Evolutionary conservation across 2,113 vertebrate genomes (phyloP).

Genomic region (Calyptommatus sinebrachiatus): DNA sequence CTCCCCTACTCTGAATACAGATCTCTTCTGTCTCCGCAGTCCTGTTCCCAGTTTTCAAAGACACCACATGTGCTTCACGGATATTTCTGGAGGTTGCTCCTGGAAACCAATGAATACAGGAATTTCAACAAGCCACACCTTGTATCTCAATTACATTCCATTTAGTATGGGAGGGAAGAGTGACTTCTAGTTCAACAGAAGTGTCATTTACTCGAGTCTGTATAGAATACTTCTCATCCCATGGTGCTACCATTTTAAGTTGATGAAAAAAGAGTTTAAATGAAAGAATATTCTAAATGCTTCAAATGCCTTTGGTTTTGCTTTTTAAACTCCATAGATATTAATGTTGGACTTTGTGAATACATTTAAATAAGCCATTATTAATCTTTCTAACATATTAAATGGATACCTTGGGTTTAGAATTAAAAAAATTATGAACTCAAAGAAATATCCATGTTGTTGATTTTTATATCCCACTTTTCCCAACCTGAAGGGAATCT

Average conservation of each 20-base stretch:
- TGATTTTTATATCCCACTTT: no score
- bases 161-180: accelerated
- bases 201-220: neutral
- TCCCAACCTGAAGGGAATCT: no score
- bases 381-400: slow-evolving; percentile 9
- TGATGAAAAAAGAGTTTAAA: neutral
- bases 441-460: no score
- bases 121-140: neutral
- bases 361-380: slow-evolving; percentile 18
- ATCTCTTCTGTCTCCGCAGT: neutral
- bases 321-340: neutral
- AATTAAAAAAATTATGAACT: no score
- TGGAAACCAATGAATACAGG: neutral
- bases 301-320: neutral
- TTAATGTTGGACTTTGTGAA: neutral
- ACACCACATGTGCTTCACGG: neutral
- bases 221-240: neutral
- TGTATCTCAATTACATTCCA: neutral
- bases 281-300: neutral
- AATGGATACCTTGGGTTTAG: neutral
- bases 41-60: neutral
- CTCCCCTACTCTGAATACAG: neutral
- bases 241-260: neutral
- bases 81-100: slow-evolving; percentile 10
- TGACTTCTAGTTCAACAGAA: neutral